phyloP scores from a whole-genome alignment of 1,140 invertebrate genomes.

The Saccostrea cuccullata region DNA sequence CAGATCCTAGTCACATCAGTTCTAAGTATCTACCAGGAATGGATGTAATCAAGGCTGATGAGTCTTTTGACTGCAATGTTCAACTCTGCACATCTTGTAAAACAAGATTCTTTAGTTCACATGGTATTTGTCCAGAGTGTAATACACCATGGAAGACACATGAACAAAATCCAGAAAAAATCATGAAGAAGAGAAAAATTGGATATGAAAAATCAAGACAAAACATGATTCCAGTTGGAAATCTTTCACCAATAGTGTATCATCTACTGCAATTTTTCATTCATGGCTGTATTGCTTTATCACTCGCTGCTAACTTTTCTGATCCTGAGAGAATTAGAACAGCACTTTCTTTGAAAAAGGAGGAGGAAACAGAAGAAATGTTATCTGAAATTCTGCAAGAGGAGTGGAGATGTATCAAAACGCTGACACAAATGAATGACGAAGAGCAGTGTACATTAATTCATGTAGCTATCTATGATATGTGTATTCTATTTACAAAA shows the following conservation, averaged over 20 bases:
- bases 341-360: not conserved
- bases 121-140: slow-evolving; percentile 31
- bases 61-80: not conserved
- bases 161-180: not conserved
- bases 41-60: too few relatives aligned
- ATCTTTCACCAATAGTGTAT: not conserved
- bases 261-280: not conserved
- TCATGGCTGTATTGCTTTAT: not conserved
- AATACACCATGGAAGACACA: not conserved
- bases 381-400: not conserved
- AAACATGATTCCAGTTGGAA: not conserved
- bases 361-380: not conserved
- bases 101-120: not conserved
- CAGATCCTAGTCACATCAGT: not conserved
- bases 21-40: not conserved
- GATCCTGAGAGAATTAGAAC: not conserved
- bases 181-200: not conserved
- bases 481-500: not conserved
- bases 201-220: not conserved
- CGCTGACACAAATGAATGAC: not conserved
- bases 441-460: slow-evolving; percentile 1
- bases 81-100: slow-evolving; percentile 10
- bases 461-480: slow-evolving; percentile 12
- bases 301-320: not conserved
- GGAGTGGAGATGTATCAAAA: not conserved